phyloP scores from a whole-genome alignment of 1,140 invertebrate genomes.

The Metopolophium dirhodum region DNA sequence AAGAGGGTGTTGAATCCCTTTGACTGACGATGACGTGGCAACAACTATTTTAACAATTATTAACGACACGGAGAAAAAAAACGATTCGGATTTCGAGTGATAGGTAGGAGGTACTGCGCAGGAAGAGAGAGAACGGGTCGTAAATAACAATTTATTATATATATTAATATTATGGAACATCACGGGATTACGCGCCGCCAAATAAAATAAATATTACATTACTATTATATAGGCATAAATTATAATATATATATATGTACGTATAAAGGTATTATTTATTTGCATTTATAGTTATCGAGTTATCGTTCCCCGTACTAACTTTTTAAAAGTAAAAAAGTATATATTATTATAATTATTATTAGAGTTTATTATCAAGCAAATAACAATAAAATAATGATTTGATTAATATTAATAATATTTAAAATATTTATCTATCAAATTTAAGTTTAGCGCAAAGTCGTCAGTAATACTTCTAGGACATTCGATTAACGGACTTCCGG shows the following conservation, averaged over 20 bases:
- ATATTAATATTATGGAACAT: not conserved
- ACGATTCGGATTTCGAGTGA: not conserved
- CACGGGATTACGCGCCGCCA: not conserved
- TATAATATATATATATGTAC: too few relatives aligned
- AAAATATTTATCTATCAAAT: not conserved
- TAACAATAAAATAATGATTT: not conserved
- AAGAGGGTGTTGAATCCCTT: conserved; percentile 39
- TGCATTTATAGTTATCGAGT: not conserved
- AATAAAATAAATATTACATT: not conserved
- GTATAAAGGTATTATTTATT: too few relatives aligned
- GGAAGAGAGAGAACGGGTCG: not conserved
- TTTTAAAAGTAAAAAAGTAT: not conserved
- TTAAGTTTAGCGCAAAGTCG: not conserved
- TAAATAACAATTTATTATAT: conserved; percentile 25
- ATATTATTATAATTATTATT: too few relatives aligned
- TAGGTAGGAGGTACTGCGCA: not conserved
- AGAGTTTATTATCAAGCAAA: not conserved
- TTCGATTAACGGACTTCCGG: not conserved
- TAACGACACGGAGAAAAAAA: not conserved
- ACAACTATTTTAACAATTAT: not conserved
- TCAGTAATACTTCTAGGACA: not conserved
- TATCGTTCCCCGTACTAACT: not conserved
- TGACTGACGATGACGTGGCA: conserved; percentile 36
- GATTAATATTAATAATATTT: not conserved
- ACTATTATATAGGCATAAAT: not conserved